These are phyloP conservation scores for Conopomorpha cramerella DNA, from an alignment of 1,140 invertebrate species.

Conservation along the genomic window DNA sequence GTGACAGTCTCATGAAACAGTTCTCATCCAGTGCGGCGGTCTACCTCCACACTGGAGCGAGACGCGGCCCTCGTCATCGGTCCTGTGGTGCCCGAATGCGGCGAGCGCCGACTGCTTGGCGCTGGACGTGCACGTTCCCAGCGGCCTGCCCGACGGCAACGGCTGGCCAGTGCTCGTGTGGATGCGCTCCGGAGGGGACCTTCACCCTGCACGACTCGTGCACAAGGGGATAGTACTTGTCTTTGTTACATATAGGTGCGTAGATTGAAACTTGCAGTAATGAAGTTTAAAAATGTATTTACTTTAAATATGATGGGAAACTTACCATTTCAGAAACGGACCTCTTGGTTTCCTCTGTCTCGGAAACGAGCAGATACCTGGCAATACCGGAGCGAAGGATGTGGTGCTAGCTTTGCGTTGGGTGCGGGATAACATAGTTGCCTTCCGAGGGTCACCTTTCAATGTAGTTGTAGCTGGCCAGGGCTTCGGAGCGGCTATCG, in stretches of 20 bases:
- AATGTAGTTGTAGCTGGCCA: slow-evolving; percentile 63
- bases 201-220: slow-evolving; percentile 64
- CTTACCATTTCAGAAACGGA: slow-evolving; percentile 22
- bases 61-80: slow-evolving; percentile 18
- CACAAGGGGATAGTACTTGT: slow-evolving; percentile 68
- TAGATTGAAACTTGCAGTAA: not conserved
- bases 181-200: slow-evolving; percentile 63
- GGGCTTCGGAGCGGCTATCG: slow-evolving; percentile 54
- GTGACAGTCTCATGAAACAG: not conserved
- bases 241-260: slow-evolving; percentile 66
- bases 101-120: slow-evolving; percentile 27
- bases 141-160: slow-evolving; percentile 5
- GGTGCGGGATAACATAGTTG: slow-evolving; percentile 68
- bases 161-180: slow-evolving; percentile 64
- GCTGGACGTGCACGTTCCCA: slow-evolving; percentile 35
- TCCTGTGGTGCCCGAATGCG: slow-evolving; percentile 15
- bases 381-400: slow-evolving; percentile 73
- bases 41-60: slow-evolving; percentile 30
- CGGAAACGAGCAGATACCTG: slow-evolving; percentile 63
- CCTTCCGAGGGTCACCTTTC: slow-evolving; percentile 69
- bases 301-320: no score
- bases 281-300: no score
- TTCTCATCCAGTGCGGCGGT: slow-evolving; percentile 19
- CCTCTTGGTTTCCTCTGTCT: slow-evolving; percentile 59
- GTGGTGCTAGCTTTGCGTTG: slow-evolving; percentile 67